Evolutionary conservation across 2,888 invertebrate genomes (phyloP), one percentile per base, ranked within the genome.

Genomic region (Cheilosia urbana): DNA sequence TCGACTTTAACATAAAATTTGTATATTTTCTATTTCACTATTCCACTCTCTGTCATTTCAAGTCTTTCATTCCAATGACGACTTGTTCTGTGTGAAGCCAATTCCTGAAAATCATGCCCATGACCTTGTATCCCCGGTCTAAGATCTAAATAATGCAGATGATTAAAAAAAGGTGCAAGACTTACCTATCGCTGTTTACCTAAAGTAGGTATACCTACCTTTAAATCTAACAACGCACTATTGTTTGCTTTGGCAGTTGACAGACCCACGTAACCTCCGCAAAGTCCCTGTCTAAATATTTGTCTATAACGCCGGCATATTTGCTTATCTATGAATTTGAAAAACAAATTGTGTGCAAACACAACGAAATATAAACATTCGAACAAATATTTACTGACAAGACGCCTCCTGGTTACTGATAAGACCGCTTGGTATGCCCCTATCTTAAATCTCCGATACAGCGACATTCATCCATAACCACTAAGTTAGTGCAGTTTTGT

Each of bases 391-490:
- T 60, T 37, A 13, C 15, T 34, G 4, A 21, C n/a, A 55, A 49
- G 45, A 53, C 60, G 72, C 79, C 72, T 73, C 73, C 68, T 66
- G 69, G 30, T 57, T 57, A 45, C 15, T 7, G 37, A 49, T 65
- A 34, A 51, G 19, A 17, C 6, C 11, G 30, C 30, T 45, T 13
- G 30, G 6, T 34, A 34, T 19, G 7, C 19, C 6, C 49, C 1
- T 27, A 34, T 42, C 15, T 21, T 15, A 21, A 19, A 57, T 37
- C 21, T 34, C 13, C 11, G 58, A 37, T 58, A 37, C 21, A 19
- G 17, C 58, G 9, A 34, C 5, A 40, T 27, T 17, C 30, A 15
- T 9, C n/a, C 27, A 27, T 15, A n/a, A 47, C 17, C 13, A 17
- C 13, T 5, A 51, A 17, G 1, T n/a, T 75, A 53, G 53, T 77